A percentile compares a stretch with the other conserved stretches of the same genome.
phyloP scores from a whole-genome alignment of 92 coral and sea anemone genomes.

The Parazoanthus atlanticus region DNA sequence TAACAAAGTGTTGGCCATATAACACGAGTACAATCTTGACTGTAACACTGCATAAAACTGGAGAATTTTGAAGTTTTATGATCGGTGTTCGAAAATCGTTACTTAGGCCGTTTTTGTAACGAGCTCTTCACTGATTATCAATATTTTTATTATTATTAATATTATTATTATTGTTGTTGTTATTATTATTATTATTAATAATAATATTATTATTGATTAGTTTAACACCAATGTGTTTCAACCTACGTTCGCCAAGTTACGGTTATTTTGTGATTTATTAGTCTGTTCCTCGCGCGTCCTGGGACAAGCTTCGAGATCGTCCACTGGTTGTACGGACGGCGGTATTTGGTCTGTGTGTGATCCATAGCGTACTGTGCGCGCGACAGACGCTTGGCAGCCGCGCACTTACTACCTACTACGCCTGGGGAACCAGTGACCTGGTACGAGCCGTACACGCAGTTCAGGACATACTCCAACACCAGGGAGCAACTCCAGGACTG shows the following conservation, averaged over 20 bases:
- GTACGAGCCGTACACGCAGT: slow-evolving; percentile 76
- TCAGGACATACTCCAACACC: slow-evolving; percentile 54
- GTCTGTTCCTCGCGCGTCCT: slow-evolving; percentile 72
- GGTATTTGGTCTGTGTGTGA: slow-evolving; percentile 84
- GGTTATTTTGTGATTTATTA: neutral
- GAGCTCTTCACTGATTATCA: too few relatives aligned
- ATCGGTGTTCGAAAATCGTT: too few relatives aligned
- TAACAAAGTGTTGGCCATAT: too few relatives aligned
- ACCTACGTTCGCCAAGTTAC: neutral
- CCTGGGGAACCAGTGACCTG: slow-evolving; percentile 79
- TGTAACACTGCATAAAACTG: too few relatives aligned
- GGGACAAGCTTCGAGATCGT: slow-evolving; percentile 90
- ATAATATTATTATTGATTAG: too few relatives aligned
- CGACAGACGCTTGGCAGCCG: slow-evolving; percentile 93
- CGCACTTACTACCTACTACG: slow-evolving; percentile 82
- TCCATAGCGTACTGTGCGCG: slow-evolving; percentile 80
- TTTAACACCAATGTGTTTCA: too few relatives aligned
- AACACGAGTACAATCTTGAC: too few relatives aligned
- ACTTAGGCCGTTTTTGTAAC: too few relatives aligned
- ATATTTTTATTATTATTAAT: too few relatives aligned
- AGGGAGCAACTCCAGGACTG: slow-evolving; percentile 54
- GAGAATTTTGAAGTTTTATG: too few relatives aligned
- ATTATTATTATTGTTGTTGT: too few relatives aligned
- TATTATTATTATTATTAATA: too few relatives aligned
- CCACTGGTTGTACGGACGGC: slow-evolving; percentile 86